Percentiles rank a stretch among this genome's conserved stretches.
phyloP scores from a whole-genome alignment of 2,888 invertebrate species.

The Lottia scabra region DNA sequence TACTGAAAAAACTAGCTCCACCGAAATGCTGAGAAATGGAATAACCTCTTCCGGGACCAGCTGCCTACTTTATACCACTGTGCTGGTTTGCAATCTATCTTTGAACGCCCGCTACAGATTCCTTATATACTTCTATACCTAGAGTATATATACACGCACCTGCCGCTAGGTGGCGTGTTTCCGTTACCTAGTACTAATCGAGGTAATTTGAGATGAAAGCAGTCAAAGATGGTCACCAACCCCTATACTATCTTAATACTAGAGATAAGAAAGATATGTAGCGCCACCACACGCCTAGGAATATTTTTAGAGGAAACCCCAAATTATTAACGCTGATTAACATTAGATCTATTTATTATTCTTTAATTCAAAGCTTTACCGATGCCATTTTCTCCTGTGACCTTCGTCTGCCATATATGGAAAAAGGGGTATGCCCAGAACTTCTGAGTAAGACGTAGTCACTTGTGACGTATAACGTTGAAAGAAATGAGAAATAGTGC shows the following conservation, averaged over 20 bases:
- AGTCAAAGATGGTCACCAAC: conserved; percentile 2
- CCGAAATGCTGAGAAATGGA: conserved; percentile 18
- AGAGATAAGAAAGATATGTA: no score
- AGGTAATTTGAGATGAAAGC: background rate
- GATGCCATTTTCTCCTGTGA: background rate
- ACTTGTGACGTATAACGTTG: background rate
- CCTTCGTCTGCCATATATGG: conserved; percentile 23
- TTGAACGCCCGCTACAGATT: conserved; percentile 52
- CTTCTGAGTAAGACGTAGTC: conserved; percentile 4
- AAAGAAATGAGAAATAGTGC: conserved; percentile 13
- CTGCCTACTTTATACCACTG: background rate
- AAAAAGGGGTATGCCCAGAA: conserved; percentile 11
- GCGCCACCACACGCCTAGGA: no score
- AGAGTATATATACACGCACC: conserved; percentile 48
- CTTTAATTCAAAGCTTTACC: no score
- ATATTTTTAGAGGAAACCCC: no score
- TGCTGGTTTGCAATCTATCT: conserved; percentile 42
- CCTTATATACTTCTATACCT: conserved; percentile 54
- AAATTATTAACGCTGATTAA: no score
- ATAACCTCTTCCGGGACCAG: background rate
- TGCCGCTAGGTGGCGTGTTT: conserved; percentile 42
- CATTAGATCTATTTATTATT: no score
- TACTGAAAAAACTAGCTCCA: conserved; percentile 22
- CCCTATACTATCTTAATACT: background rate
- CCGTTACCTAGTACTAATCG: background rate